These are phyloP conservation scores for Agrypnus murinus DNA, from an alignment of 2,888 invertebrate genomes.

Conservation along the genomic window DNA sequence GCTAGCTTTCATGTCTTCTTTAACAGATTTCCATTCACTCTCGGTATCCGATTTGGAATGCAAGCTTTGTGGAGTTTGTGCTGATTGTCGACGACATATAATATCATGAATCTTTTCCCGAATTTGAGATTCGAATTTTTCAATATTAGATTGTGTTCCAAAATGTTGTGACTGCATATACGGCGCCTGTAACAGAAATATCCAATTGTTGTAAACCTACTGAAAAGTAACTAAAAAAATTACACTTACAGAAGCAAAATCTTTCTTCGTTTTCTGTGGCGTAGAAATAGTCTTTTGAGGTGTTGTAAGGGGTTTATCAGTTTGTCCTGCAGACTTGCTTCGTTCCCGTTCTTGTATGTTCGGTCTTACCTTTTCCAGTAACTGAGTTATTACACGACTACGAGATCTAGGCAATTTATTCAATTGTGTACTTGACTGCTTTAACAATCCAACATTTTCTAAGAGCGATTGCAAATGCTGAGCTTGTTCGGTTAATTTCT, in stretches of 20 bases:
- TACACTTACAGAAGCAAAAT: constrained; percentile 42
- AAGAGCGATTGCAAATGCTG: constrained; percentile 74
- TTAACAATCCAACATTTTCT: constrained; percentile 72
- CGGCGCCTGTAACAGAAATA: constrained; percentile 36
- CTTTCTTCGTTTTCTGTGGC: constrained; percentile 56
- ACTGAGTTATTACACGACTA: constrained; percentile 73
- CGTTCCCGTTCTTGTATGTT: constrained; percentile 67
- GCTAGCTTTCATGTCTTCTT: constrained; percentile 71
- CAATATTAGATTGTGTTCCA: constrained; percentile 65
- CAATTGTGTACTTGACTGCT: constrained; percentile 64
- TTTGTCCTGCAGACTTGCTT: constrained; percentile 67
- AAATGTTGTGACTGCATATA: constrained; percentile 55
- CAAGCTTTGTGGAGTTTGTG: constrained; percentile 45
- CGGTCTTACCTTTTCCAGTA: constrained; percentile 75
- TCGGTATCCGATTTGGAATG: constrained; percentile 56
- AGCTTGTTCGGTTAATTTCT: constrained; percentile 68
- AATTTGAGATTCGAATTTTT: constrained; percentile 70
- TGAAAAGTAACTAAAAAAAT: no score
- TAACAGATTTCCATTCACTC: constrained; percentile 65
- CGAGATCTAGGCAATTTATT: constrained; percentile 69
- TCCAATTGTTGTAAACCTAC: no score
- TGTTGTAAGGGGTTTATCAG: constrained; percentile 60
- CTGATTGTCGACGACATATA: constrained; percentile 66
- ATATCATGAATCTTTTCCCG: constrained; percentile 71
- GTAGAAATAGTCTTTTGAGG: constrained; percentile 52